Evolutionary conservation across 2,888 invertebrate genomes (phyloP).

Genomic region (Mythimna pallens): DNA sequence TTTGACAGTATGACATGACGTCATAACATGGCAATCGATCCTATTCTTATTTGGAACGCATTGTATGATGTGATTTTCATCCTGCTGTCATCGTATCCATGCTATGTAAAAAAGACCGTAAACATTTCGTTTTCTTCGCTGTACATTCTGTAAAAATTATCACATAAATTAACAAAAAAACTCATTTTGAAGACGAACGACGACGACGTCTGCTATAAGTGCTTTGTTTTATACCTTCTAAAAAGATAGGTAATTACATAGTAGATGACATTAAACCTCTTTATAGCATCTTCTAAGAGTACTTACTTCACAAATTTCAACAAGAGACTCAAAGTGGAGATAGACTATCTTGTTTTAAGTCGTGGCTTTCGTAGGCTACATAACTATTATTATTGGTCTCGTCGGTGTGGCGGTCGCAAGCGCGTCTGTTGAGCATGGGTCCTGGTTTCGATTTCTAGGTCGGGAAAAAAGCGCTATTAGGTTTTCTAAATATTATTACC

Average conservation of each 20-base stretch:
- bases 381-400: too few relatives aligned
- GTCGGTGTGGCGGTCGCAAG: too few relatives aligned
- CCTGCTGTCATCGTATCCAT: too few relatives aligned
- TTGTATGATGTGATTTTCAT: too few relatives aligned
- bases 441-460: too few relatives aligned
- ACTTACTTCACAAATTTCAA: neutral
- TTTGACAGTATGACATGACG: too few relatives aligned
- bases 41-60: too few relatives aligned
- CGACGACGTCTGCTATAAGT: slow-evolving; percentile 10
- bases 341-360: neutral
- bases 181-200: slow-evolving; percentile 21
- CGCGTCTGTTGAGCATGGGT: too few relatives aligned
- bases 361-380: neutral
- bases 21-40: too few relatives aligned
- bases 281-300: neutral
- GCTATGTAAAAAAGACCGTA: neutral
- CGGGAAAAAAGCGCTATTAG: too few relatives aligned
- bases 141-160: neutral
- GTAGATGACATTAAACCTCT: slow-evolving; percentile 14
- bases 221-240: slow-evolving; percentile 12
- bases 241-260: slow-evolving; percentile 29
- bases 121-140: neutral
- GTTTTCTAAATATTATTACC: too few relatives aligned
- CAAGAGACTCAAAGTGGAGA: neutral
- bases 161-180: slow-evolving; percentile 12